phyloP scores from a whole-genome alignment of 2,113 vertebrate species.

The Sisor rabdophorus region DNA sequence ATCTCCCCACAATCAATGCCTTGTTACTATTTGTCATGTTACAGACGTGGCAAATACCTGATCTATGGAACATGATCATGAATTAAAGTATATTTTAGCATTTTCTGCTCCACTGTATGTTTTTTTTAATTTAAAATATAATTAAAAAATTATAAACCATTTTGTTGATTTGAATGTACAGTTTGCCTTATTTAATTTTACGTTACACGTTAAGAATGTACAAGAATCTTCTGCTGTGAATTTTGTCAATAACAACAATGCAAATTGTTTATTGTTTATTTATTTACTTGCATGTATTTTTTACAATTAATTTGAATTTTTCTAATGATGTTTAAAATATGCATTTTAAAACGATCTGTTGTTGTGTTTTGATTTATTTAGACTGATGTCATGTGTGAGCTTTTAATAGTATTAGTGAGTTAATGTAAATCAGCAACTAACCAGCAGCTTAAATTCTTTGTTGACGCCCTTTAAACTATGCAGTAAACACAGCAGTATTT shows the following conservation, averaged over 20 bases:
- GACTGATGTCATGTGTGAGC: background rate
- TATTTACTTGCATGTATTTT: slow-evolving; percentile 51
- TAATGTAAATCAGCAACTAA: slow-evolving; percentile 10
- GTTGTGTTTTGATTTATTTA: background rate
- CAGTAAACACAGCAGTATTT: background rate
- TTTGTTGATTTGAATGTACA: slow-evolving; percentile 38
- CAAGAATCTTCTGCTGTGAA: slow-evolving; percentile 31
- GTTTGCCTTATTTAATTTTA: slow-evolving; percentile 30
- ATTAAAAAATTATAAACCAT: background rate
- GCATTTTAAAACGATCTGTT: background rate
- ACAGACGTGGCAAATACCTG: slow-evolving; percentile 7
- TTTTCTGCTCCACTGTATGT: background rate
- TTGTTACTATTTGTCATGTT: slow-evolving; percentile 14
- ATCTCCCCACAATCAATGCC: slow-evolving; percentile 13
- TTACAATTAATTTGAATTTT: slow-evolving; percentile 43
- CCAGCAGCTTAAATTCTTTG: slow-evolving; percentile 3
- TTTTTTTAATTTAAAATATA: slow-evolving; percentile 2
- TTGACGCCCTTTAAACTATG: background rate
- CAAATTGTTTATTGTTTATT: slow-evolving; percentile 36
- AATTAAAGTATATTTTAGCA: slow-evolving; percentile 6
- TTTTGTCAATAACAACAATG: slow-evolving; percentile 36
- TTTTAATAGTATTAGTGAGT: slow-evolving; percentile 5
- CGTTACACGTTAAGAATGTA: slow-evolving; percentile 27
- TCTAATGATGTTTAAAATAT: slow-evolving; percentile 43
- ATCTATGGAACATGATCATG: background rate